Evolutionary conservation across 2,113 vertebrate species (phyloP).

Genomic region (Aegithalos caudatus): DNA sequence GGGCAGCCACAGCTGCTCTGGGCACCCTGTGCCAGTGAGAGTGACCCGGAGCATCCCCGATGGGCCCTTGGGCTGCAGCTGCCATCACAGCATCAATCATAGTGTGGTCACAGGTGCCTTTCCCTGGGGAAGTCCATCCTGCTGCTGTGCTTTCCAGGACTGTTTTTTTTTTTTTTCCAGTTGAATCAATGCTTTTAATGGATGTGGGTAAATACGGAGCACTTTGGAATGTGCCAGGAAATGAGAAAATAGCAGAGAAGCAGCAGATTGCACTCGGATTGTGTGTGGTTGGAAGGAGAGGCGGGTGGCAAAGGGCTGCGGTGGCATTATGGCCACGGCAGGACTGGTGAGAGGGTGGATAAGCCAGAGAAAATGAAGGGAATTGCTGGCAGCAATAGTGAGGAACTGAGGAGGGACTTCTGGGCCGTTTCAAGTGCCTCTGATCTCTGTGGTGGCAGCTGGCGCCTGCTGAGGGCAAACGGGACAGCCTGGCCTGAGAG

Average conservation of each 20-base stretch:
- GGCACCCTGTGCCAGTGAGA: neutral
- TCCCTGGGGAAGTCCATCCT: neutral
- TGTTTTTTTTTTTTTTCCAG: fast-evolving
- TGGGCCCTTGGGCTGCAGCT: fast-evolving
- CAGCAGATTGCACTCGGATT: fast-evolving
- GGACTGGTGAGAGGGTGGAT: neutral
- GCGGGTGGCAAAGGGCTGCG: neutral
- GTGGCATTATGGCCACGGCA: fast-evolving
- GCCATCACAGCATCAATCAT: neutral
- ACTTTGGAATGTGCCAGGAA: neutral
- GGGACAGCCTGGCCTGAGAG: neutral
- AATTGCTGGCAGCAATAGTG: neutral
- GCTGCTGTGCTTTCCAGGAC: neutral
- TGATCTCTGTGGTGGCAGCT: neutral
- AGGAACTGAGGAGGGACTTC: neutral
- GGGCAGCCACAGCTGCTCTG: neutral
- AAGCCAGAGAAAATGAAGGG: neutral
- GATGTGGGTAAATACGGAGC: neutral
- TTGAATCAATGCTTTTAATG: neutral
- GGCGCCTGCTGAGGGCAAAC: neutral
- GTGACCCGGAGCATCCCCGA: fast-evolving
- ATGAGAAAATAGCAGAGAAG: neutral
- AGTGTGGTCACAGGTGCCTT: fast-evolving
- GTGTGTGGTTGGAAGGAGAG: neutral
- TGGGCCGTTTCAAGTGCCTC: neutral